These are phyloP conservation scores for Fringilla coelebs DNA, from an alignment of 2,797 vertebrate genomes.

Conservation along the genomic window DNA sequence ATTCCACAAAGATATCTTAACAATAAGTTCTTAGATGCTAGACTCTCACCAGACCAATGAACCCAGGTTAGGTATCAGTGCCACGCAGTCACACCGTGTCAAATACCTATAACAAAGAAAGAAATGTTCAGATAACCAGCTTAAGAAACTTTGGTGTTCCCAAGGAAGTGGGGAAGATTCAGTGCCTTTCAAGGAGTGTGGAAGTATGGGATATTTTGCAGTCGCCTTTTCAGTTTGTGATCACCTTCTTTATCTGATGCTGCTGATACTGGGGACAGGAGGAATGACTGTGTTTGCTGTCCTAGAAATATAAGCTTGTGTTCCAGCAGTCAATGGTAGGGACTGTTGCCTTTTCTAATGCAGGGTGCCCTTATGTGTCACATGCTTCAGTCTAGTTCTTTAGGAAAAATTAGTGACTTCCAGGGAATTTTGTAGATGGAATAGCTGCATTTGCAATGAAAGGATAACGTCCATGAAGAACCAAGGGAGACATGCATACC, in stretches of 20 bases:
- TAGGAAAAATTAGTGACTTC: not conserved
- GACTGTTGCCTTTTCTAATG: not conserved
- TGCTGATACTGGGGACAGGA: not conserved
- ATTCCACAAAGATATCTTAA: not conserved
- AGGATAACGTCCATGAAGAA: not conserved
- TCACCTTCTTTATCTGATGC: not conserved
- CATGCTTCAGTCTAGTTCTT: not conserved
- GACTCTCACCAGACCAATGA: not conserved
- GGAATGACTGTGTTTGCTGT: not conserved
- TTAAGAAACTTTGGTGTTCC: not conserved
- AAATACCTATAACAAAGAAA: not conserved
- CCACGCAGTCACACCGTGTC: accelerated
- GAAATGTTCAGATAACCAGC: not conserved
- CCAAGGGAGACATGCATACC: not conserved
- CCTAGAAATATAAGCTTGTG: not conserved
- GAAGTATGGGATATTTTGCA: not conserved
- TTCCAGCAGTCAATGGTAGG: not conserved
- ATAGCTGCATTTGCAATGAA: not conserved
- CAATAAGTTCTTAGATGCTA: not conserved
- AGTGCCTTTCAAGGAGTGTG: not conserved
- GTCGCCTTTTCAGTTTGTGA: not conserved
- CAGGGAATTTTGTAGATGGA: not conserved
- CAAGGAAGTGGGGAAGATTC: not conserved
- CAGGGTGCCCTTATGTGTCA: accelerated
- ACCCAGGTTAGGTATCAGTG: too few relatives aligned